A percentile compares a stretch with the other conserved stretches of the same genome.
phyloP scores from a whole-genome alignment of 1,140 invertebrate genomes.

The Macrobrachium rosenbergii region DNA sequence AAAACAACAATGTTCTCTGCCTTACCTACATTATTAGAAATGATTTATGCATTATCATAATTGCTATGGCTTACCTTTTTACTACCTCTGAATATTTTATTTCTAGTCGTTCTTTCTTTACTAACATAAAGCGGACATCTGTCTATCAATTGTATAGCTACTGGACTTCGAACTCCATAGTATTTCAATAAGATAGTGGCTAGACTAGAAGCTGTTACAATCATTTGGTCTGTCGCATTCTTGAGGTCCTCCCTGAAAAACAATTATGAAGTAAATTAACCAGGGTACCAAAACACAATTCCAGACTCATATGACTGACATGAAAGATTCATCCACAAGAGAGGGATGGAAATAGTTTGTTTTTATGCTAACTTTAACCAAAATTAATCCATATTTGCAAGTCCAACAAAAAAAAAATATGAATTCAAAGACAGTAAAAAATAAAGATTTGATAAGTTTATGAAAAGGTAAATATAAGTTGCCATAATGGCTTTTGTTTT shows the following conservation, averaged over 20 bases:
- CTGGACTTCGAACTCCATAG: constrained; percentile 77
- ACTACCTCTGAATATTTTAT: constrained; percentile 78
- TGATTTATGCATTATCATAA: background rate
- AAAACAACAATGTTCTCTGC: background rate
- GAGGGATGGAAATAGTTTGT: too few species aligned
- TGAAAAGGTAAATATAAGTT: too few species aligned
- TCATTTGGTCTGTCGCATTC: constrained; percentile 77
- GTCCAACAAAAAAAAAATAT: too few species aligned
- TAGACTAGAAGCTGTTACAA: constrained; percentile 82
- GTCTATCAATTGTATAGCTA: constrained; percentile 74
- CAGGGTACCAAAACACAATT: background rate
- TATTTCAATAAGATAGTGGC: constrained; percentile 84
- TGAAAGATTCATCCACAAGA: too few species aligned
- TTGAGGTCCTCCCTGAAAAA: constrained; percentile 81
- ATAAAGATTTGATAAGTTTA: too few species aligned
- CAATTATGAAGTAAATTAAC: constrained; percentile 65
- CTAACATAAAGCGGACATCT: constrained; percentile 84
- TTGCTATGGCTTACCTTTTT: constrained; percentile 75
- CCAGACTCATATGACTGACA: too few species aligned
- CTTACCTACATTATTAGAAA: background rate
- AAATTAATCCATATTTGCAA: too few species aligned
- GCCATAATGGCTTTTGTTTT: too few species aligned
- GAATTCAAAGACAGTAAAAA: too few species aligned
- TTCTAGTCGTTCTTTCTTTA: constrained; percentile 85
- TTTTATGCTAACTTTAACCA: too few species aligned